A percentile compares a stretch with the other conserved stretches of the same genome.
Conservation (phyloP, 2,888 invertebrate species). For the Zaprionus obscuricornis region DNA sequence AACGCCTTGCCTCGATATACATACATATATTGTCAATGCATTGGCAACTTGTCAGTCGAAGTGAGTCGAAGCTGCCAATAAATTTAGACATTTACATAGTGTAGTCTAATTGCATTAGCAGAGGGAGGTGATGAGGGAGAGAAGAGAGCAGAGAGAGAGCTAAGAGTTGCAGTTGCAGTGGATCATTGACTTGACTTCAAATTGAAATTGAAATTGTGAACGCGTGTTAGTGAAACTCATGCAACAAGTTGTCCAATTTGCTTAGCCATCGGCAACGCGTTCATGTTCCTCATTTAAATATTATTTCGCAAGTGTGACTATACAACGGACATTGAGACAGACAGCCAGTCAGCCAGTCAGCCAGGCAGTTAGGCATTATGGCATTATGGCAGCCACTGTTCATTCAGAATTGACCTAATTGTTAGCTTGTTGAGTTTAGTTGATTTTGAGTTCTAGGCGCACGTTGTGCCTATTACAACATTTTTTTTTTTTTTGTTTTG, state of each 20-base stretch:
- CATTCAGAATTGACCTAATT: conserved; percentile 67
- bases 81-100: conserved; percentile 39
- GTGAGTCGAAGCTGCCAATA: conserved; percentile 19
- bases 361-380: too few species aligned
- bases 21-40: too few species aligned
- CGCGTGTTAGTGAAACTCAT: conserved; percentile 38
- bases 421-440: conserved; percentile 35
- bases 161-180: neutral
- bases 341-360: conserved; percentile 1
- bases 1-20: conserved; percentile 9
- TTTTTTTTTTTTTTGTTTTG: conserved; percentile 10
- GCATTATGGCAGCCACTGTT: too few species aligned
- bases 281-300: conserved; percentile 74
- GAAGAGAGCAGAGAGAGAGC: neutral
- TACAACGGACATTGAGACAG: neutral
- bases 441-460: conserved; percentile 31
- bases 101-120: conserved; percentile 35
- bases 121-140: neutral
- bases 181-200: conserved; percentile 34
- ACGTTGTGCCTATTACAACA: conserved; percentile 37
- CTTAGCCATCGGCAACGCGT: conserved; percentile 21
- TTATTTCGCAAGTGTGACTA: conserved; percentile 47
- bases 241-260: conserved; percentile 68
- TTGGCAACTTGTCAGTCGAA: too few species aligned
- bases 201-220: conserved; percentile 37